Percentiles rank a stretch among this genome's conserved stretches.
Conservation (phyloP, 2,888 invertebrate genomes). For the Chymomyza fuscimana region DNA sequence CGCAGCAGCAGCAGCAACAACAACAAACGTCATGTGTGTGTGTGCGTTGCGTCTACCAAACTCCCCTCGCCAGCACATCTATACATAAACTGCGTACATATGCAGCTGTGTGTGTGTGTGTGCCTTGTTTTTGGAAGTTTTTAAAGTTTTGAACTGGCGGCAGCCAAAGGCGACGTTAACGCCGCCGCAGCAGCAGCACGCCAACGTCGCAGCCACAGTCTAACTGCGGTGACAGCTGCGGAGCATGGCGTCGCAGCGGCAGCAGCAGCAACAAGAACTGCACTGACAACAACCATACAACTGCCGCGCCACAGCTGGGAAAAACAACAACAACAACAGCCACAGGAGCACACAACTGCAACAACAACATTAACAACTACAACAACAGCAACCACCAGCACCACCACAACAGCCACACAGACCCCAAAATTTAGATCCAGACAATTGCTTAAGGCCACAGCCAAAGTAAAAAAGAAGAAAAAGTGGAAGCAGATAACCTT, state of each 20-base stretch:
- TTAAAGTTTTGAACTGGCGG: conserved; percentile 66
- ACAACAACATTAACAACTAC: conserved; percentile 11
- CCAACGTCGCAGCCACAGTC: background rate
- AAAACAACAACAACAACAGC: conserved; percentile 47
- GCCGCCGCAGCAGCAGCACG: conserved; percentile 46
- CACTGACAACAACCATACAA: conserved; percentile 29
- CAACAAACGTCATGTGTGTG: background rate
- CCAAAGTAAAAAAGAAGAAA: conserved; percentile 74
- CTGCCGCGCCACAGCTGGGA: conserved; percentile 44
- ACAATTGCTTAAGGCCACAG: conserved; percentile 69
- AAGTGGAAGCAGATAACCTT: conserved; percentile 75
- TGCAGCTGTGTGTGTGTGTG: conserved; percentile 31
- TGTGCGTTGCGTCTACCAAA: background rate
- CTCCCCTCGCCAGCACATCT: background rate
- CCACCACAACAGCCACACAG: conserved; percentile 35
- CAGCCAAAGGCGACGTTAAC: conserved; percentile 67
- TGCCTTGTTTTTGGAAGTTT: conserved; percentile 19
- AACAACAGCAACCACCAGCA: background rate
- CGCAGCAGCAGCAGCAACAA: conserved; percentile 35
- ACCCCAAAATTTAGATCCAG: conserved; percentile 60
- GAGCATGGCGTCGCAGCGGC: conserved; percentile 23
- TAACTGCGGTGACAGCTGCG: background rate
- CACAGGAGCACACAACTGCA: conserved; percentile 21
- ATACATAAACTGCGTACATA: background rate
- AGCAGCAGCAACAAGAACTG: conserved; percentile 27